These are phyloP conservation scores for Enteromius radiatus DNA, from an alignment of 2,797 vertebrate genomes.

Conservation along the genomic window DNA sequence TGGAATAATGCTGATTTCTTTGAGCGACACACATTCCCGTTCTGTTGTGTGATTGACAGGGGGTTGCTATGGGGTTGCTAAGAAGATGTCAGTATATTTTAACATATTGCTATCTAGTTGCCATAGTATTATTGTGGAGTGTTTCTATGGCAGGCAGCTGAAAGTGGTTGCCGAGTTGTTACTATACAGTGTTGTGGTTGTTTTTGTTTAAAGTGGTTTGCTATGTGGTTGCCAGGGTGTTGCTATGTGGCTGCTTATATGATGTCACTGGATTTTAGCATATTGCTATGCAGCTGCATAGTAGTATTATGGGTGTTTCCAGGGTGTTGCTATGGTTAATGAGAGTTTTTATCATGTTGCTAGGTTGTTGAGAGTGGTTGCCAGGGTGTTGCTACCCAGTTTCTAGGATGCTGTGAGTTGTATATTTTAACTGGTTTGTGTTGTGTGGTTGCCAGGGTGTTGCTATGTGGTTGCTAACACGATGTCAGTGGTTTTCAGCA, in stretches of 20 bases:
- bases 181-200: not conserved
- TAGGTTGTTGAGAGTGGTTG: not conserved
- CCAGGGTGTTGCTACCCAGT: not conserved
- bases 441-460: not conserved
- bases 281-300: not conserved
- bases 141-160: not conserved
- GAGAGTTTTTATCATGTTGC: no score
- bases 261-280: not conserved
- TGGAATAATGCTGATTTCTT: not conserved
- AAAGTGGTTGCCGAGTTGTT: not conserved
- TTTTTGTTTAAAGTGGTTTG: not conserved
- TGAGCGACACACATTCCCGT: not conserved
- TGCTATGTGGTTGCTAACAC: not conserved
- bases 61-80: not conserved
- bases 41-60: no score
- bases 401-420: not conserved
- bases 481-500: not conserved
- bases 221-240: not conserved
- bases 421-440: not conserved
- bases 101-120: not conserved
- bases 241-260: not conserved
- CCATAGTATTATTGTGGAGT: not conserved
- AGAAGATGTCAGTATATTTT: not conserved
- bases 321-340: no score
- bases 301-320: no score